phyloP scores from a whole-genome alignment of 2,888 invertebrate genomes.

The Choristoneura rosaceana region DNA sequence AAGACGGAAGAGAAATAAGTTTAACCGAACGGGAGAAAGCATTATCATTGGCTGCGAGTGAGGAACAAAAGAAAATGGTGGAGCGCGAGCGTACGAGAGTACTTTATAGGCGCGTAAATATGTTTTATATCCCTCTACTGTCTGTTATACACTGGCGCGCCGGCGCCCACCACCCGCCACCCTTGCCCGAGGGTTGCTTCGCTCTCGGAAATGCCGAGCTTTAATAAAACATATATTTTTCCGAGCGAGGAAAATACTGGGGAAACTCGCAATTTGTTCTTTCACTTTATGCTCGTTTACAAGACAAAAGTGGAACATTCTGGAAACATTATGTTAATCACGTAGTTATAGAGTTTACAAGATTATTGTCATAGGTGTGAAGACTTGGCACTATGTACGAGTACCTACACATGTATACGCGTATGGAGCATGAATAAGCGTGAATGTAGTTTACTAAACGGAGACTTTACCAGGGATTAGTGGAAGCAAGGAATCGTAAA shows the following conservation, averaged over 20 bases:
- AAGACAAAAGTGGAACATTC: slow-evolving; percentile 86
- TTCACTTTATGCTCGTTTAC: slow-evolving; percentile 86
- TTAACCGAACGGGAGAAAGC: slow-evolving; percentile 84
- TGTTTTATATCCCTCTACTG: slow-evolving; percentile 86
- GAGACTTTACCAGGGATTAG: slow-evolving; percentile 51
- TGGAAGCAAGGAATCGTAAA: slow-evolving; percentile 63
- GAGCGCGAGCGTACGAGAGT: slow-evolving; percentile 84
- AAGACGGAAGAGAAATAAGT: slow-evolving; percentile 83
- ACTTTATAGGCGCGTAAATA: slow-evolving; percentile 86
- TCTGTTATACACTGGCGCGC: slow-evolving; percentile 85
- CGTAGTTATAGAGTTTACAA: slow-evolving; percentile 61
- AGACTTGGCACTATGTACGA: slow-evolving; percentile 16
- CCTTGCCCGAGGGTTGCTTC: slow-evolving; percentile 76
- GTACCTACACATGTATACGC: slow-evolving; percentile 49
- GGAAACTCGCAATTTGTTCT: slow-evolving; percentile 86
- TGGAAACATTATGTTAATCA: slow-evolving; percentile 85
- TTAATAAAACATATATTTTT: slow-evolving; percentile 86
- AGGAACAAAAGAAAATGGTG: slow-evolving; percentile 85
- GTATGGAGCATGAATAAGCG: slow-evolving; percentile 42
- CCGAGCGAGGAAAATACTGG: slow-evolving; percentile 86
- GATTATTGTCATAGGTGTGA: slow-evolving; percentile 43
- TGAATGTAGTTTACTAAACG: slow-evolving; percentile 43
- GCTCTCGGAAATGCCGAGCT: slow-evolving; percentile 86
- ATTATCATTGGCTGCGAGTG: slow-evolving; percentile 84
- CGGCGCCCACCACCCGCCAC: slow-evolving; percentile 65